Evolutionary conservation across 1,140 invertebrate genomes (phyloP), one percentile per base, ranked within the genome.

Genomic region (Paracyclopina nana): DNA sequence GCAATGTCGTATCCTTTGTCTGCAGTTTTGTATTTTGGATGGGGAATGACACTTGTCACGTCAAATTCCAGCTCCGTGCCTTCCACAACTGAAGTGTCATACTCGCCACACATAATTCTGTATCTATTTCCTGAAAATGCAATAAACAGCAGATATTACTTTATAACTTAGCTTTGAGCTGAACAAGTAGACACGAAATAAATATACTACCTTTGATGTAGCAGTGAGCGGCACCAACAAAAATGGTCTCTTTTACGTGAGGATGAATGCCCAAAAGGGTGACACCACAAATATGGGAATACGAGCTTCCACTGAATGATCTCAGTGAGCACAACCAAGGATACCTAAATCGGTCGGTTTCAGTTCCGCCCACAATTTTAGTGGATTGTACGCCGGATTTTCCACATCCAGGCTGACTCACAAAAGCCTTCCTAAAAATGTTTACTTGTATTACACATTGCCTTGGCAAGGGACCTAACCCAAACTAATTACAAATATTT

Each of bases 161-260:
- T n/a, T n/a, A n/a, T n/a, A n/a, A n/a, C n/a, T n/a, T n/a, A n/a
- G n/a, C n/a, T n/a, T n/a, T n/a, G n/a, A n/a, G n/a, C n/a, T n/a
- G n/a, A n/a, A n/a, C n/a, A n/a, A n/a, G n/a, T n/a, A n/a, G n/a
- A n/a, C n/a, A n/a, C n/a, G n/a, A n/a, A n/a, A n/a, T n/a, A n/a
- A n/a, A n/a, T n/a, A 16, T 9, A 2, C 4, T 48, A 48, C 45
- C 27, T 48, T 48, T 48, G 24, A 18, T 11, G 22, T 25, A 52
- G 14, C 50, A 52, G 27, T 52, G 50, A 42, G 50, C 50, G 22
- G 50, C 50, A 26, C 50, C 50, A 18, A 52, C 50, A 11, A 52
- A 27, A 24, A 52, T 52, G 2, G 50, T 52, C 14, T 52, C 27
- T 8, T 6, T 9, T n/a, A n/a, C n/a, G 8, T 48, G 24, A 9